Percentiles rank a stretch among this genome's conserved stretches.
Conservation (phyloP, 2,797 vertebrate species). For the Sebastes itinus region DNA sequence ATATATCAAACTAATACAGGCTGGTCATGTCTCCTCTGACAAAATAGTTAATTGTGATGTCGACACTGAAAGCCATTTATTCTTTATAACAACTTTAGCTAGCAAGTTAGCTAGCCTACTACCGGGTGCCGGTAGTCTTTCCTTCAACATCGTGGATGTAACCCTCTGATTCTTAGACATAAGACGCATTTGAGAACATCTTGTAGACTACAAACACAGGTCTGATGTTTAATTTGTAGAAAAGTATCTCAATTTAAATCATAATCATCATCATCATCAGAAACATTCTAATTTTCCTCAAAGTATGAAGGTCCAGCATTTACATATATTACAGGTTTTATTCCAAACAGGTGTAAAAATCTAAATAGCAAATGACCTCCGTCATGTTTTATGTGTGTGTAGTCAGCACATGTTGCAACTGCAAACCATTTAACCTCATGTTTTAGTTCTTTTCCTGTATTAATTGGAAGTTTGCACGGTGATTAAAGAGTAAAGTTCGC, state of each 20-base stretch:
- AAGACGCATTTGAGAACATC: background rate
- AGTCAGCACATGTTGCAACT: background rate
- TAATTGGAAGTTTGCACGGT: background rate
- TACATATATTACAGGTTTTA: too few relatives aligned
- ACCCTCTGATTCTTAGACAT: too few relatives aligned
- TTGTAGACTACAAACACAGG: background rate
- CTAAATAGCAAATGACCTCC: background rate
- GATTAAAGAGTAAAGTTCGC: constrained; percentile 7
- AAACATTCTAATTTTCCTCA: background rate
- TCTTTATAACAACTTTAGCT: too few relatives aligned
- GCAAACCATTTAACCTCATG: background rate
- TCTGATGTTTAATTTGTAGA: background rate
- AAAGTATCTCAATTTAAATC: background rate
- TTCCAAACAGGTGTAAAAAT: background rate
- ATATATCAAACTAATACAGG: too few relatives aligned
- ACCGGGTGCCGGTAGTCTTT: too few relatives aligned
- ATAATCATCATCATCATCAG: background rate
- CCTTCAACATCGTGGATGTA: too few relatives aligned
- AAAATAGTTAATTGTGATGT: too few relatives aligned
- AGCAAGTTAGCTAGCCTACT: too few relatives aligned
- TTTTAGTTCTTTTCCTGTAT: background rate
- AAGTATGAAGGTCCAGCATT: background rate
- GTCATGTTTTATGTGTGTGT: background rate
- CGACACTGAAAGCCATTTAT: too few relatives aligned
- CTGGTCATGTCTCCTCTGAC: too few relatives aligned